Base-by-base conservation (phyloP, 2,797 vertebrate genomes). In the Myoxocephalus aenaeus region DNA sequence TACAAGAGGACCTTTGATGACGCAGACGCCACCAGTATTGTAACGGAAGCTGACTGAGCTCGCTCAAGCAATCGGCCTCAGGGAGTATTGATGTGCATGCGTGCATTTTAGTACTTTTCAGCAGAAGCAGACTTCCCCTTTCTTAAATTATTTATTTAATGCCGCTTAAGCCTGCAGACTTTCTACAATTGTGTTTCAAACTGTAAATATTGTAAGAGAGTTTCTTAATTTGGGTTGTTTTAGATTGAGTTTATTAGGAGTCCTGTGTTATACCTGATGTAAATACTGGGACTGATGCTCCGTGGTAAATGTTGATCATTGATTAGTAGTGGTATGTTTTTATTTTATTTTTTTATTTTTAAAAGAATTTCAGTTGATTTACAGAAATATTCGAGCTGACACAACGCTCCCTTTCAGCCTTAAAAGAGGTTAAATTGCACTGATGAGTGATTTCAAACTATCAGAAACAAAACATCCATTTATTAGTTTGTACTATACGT, bases 1-100 rank as follows among this genome's bases (percentile, higher is more conserved):
- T 96, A 96, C 84, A 83, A 92, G 88, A 92, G 95, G 75, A 94
- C 93, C 50, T 89, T 88, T 1, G 93, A 96, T 18, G 93, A 95
- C 0, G 48, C 58, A 0, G 95, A 95, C 89, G 79, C 76, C 84
- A 92, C 92, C 59, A 95, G 93, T 85, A 95, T 95, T 61, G 89
- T 96, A 61, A 87, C 91, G 3, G 90, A 93, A 1, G 76, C 50
- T 0, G 92, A 95, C 14, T 94, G 82, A 94, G 51, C 40, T 27
- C 17, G 69, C 61, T 48, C 22, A 3, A 11, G 18, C 40, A 7
- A 11, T 68, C 71, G 2, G 77, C 67, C 75, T 84, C 84, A 81
- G 83, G 89, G 82, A 88, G 67, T 71, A 66, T 70, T n/a, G 7
- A 70, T 53, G 75, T 71, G 80, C 73, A 80, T 12, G 27, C 81